These are phyloP conservation scores for Phylloscopus whistleri DNA, from an alignment of 2,113 vertebrate genomes.

Conservation along the genomic window DNA sequence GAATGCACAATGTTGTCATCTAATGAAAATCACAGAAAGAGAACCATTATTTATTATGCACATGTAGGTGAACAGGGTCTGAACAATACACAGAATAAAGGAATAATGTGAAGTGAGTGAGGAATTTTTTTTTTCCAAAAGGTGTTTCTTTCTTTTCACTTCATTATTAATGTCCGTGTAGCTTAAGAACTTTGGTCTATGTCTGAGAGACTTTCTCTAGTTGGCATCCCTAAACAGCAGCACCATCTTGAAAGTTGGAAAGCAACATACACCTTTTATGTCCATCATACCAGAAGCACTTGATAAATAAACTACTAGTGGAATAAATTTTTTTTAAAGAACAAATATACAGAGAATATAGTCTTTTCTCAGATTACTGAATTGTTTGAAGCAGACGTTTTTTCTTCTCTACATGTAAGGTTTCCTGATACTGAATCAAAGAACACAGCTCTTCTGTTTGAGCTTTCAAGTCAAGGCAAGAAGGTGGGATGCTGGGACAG, in stretches of 20 bases:
- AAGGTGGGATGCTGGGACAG: background rate
- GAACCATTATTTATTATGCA: background rate
- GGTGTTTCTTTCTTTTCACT: background rate
- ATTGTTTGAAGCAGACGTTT: background rate
- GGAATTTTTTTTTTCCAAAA: background rate
- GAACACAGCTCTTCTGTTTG: background rate
- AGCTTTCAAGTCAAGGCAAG: background rate
- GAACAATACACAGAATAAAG: background rate
- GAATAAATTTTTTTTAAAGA: background rate
- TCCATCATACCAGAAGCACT: background rate
- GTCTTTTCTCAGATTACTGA: background rate
- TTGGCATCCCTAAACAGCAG: background rate
- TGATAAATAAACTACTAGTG: background rate
- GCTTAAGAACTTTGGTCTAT: background rate
- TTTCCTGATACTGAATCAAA: background rate
- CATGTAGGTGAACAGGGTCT: background rate
- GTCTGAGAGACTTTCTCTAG: background rate
- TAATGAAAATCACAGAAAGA: background rate
- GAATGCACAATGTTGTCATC: background rate
- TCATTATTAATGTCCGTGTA: background rate
- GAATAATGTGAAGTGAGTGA: slow-evolving; percentile 16
- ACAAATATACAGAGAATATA: background rate
- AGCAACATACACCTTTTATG: background rate
- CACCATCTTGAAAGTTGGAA: background rate
- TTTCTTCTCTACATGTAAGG: background rate